Base-by-base conservation (phyloP, 2,888 invertebrate genomes). In the Lithophane ornitopus region DNA sequence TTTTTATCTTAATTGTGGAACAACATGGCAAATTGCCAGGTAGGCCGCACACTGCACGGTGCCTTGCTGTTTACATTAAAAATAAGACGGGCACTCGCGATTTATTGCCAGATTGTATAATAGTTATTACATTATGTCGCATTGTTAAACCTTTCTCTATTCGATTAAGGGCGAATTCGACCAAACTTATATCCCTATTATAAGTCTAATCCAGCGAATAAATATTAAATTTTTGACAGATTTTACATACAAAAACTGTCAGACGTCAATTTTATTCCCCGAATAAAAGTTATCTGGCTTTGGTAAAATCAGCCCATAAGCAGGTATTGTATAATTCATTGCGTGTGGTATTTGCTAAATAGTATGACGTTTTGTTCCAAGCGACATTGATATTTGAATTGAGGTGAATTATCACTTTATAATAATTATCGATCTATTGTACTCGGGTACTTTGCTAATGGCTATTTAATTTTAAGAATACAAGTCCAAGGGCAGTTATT, bases 401-500 rank as follows among this genome's bases (percentile, higher is more conserved):
- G 44, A n/a, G 82, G 59, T 82, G 68, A 80, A 70, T 41, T 73
- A 70, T 68, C 73, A 44, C 22, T 39, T 69, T 28, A 52, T 69
- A 46, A 52, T 69, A 46, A 61, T 76, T 22, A 76, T 73, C 49
- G 22, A 63, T 61, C 80, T 68, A 65, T 74, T 82, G 56, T 71
- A 59, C 70, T 44, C n/a, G 54, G 74, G 46, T 49, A 58, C 68
- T 46, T 77, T 19, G 62, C 61, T 82, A 82, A 82, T 82, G 39
- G 54, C 0, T 82, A 58, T 71, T 71, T 67, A 69, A 75, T 69
- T 70, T 75, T 66, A 56, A 76, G 70, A 65, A 65, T 69, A 76
- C 70, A 82, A 80, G 79, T 84, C 76, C 74, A 84, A 82, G 84
- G 84, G 46, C 82, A 22, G 22, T 41, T 72, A 77, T 71, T 76